Base-by-base conservation (phyloP, 2,888 invertebrate genomes). In the Drosophila paramelanica region DNA sequence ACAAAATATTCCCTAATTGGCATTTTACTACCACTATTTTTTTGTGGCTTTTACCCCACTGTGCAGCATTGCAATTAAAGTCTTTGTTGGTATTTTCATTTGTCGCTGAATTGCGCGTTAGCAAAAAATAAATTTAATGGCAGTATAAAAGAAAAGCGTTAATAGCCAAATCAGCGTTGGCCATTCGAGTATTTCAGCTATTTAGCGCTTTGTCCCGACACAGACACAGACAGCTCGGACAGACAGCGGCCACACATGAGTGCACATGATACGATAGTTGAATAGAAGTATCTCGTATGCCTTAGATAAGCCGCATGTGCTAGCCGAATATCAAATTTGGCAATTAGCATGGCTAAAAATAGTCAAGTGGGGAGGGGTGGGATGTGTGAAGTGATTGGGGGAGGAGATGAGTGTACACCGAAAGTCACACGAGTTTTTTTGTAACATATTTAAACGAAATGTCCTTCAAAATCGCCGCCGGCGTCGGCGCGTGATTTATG, bases 161-260 rank as follows among this genome's bases (percentile, higher is more conserved):
- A 71, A 87, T 78, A 61, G 72, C 66, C 60, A 56, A 64, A 72
- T 72, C 78, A 62, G 61, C 49, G 27, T 50, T 39, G 50, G 38
- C 49, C 56, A 62, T 62, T 68, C 51, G 41, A 60, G 39, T 49
- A 64, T 78, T 81, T 59, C 11, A 65, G 67, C 67, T 53, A 53
- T 65, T 85, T 88, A 88, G 80, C 86, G 77, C 86, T 72, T 74
- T 61, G 43, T 36, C 42, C 36, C 31, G 43, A 66, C 41, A 23
- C 20, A 38, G 27, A 20, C 36, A 17, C 6, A 69, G 38, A 20
- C 7, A 10, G n/a, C 14, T 3, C 8, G 1, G 1, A 27, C 25
- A 49, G 36, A 23, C 42, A 45, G 42, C 36, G 23, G 57, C 38
- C 42, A 56, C 39, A 45, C 27, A 41, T 39, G 39, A 57, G 17